phyloP scores from a whole-genome alignment of 2,113 vertebrate genomes.

The Thryonomys swinderianus region DNA sequence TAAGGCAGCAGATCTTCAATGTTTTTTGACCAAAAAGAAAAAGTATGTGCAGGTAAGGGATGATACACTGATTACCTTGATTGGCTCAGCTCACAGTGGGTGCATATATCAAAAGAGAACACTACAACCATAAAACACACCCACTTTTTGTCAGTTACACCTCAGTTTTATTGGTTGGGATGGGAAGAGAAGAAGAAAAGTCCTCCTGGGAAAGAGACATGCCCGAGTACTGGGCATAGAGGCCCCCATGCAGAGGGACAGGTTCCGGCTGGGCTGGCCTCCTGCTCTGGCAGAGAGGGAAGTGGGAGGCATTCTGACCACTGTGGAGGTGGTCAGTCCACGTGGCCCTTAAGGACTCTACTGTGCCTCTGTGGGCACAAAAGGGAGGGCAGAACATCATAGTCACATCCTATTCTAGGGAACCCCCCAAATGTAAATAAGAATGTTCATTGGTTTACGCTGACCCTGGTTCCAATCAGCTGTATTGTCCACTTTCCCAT shows the following conservation, averaged over 20 bases:
- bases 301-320: not conserved
- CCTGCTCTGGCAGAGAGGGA: not conserved
- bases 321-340: not conserved
- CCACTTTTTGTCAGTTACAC: not conserved
- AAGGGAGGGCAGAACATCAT: not conserved
- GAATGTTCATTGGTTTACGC: not conserved
- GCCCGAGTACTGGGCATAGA: not conserved
- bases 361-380: not conserved
- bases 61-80: not conserved
- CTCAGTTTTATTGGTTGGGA: not conserved
- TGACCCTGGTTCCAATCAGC: no score
- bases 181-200: not conserved
- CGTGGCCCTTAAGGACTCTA: not conserved
- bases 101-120: not conserved
- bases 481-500: not conserved
- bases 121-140: not conserved
- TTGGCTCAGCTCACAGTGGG: not conserved
- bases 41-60: no score
- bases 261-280: no score
- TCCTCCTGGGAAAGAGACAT: not conserved
- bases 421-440: not conserved
- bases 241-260: accelerated
- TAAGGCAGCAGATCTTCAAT: not conserved
- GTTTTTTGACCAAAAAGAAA: not conserved
- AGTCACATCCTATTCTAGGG: not conserved